Percentiles rank a stretch among this genome's conserved stretches.
phyloP scores from a whole-genome alignment of 2,888 invertebrate genomes.

The Cantharis nigra region DNA sequence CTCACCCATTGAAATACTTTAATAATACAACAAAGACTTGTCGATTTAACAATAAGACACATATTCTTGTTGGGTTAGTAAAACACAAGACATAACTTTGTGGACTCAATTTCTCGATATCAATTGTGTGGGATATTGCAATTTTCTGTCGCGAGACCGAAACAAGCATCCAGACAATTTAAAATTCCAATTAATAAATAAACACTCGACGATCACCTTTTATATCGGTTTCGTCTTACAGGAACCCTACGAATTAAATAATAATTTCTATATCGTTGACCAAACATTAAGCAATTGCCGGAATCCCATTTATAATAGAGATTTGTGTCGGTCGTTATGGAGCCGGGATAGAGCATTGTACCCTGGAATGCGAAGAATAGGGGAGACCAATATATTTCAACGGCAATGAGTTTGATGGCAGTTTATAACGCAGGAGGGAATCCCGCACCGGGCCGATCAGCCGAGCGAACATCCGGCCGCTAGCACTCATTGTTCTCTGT shows the following conservation, averaged over 20 bases:
- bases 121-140: neutral
- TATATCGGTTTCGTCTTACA: slow-evolving; percentile 13
- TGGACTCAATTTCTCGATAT: neutral
- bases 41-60: neutral
- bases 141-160: neutral
- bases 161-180: neutral
- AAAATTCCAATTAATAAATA: neutral
- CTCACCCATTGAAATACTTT: slow-evolving; percentile 17
- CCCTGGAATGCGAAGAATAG: slow-evolving; percentile 45
- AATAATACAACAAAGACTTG: neutral
- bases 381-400: slow-evolving; percentile 47
- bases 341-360: slow-evolving; percentile 35
- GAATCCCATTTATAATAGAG: slow-evolving; percentile 44
- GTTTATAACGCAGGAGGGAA: slow-evolving; percentile 42
- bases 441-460: slow-evolving; percentile 47
- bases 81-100: neutral
- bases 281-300: slow-evolving; percentile 48
- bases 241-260: slow-evolving; percentile 41
- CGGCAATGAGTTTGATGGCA: slow-evolving; percentile 46
- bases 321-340: slow-evolving; percentile 36
- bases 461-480: slow-evolving; percentile 50
- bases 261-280: slow-evolving; percentile 50
- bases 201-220: slow-evolving; percentile 3
- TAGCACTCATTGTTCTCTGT: slow-evolving; percentile 43
- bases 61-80: neutral